Conservation (phyloP, 2,113 vertebrate species). For the Dascyllus trimaculatus region DNA sequence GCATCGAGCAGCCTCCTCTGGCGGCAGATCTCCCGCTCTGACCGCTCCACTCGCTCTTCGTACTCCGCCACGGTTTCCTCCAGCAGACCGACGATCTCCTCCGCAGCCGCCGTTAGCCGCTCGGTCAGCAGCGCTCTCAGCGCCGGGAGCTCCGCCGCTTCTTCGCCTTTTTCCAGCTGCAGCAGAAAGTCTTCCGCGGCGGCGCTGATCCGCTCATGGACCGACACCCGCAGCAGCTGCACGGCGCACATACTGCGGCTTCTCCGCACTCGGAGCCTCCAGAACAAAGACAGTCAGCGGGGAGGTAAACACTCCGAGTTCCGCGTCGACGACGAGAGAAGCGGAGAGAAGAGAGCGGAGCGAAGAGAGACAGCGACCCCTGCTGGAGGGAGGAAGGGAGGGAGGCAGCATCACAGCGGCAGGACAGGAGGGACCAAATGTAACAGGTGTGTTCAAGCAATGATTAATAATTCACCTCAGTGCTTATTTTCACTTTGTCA, state of each 20-base stretch:
- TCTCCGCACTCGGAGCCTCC: background rate
- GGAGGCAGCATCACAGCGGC: slow-evolving; percentile 18
- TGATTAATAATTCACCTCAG: no score
- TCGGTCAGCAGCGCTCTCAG: slow-evolving; percentile 62
- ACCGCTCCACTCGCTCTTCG: slow-evolving; percentile 28
- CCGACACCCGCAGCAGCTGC: slow-evolving; percentile 53
- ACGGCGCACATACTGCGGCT: slow-evolving; percentile 34
- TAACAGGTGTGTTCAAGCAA: no score
- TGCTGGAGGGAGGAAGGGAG: slow-evolving; percentile 32
- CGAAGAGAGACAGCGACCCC: no score
- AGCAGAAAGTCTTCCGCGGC: slow-evolving; percentile 53
- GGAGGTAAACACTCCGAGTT: slow-evolving; percentile 31
- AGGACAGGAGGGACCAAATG: no score
- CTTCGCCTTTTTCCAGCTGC: slow-evolving; percentile 47
- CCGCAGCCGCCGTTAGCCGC: slow-evolving; percentile 58
- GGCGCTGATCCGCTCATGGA: slow-evolving; percentile 38
- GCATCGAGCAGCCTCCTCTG: slow-evolving; percentile 66
- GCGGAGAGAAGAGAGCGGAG: background rate
- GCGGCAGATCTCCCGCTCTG: slow-evolving; percentile 32
- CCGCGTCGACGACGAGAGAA: slow-evolving; percentile 22
- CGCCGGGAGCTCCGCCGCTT: background rate
- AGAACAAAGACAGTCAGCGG: background rate
- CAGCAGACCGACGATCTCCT: slow-evolving; percentile 56
- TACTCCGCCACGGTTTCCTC: slow-evolving; percentile 48
- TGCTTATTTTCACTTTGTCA: no score